Base-by-base conservation (phyloP, 2,797 vertebrate genomes). In the Dendrocincla fuliginosa region DNA sequence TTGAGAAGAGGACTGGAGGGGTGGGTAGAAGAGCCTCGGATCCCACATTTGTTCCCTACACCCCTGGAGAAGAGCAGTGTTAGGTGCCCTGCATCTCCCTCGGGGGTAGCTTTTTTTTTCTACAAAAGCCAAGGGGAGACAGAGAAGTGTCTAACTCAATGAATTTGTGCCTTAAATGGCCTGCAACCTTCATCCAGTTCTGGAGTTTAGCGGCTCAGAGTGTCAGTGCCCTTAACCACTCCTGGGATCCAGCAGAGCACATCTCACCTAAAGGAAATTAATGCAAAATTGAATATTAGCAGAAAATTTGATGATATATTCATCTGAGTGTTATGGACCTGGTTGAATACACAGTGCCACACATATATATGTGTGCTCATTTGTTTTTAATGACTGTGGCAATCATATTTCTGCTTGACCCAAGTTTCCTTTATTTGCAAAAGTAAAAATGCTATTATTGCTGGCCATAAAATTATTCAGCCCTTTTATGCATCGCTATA, bases 351-450 rank as follows among this genome's bases (percentile, higher is more conserved):
- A 83, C 22, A 71, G 2, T 11, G 27, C 33, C 50, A 12, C 22
- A 65, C 25, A n/a, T 7, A 65, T 14, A 39, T 5, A 1, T 5
- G 1, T 3, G 1, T 4, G 4, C 28, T 84, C 2, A 0, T 32
- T 95, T 89, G 39, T 70, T 81, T 75, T 69, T 60, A 89, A 49
- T 53, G 70, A 37, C 80, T 37, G 39, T 83, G 60, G 39, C 69
- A 84, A 41, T 65, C 63, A 5, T 7, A 44, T 90, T 91, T 88
- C 71, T 92, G 71, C 57, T 83, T 78, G 53, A 55, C 49, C 42
- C 64, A 61, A 65, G 35, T 63, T 92, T 84, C 16, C 41, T 77
- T 84, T 88, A 84, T 88, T 86, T 93, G 42, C 32, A 69, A 86
- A 92, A 88, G 59, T 87, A 59, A 89, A 93, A 94, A 86, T 53